phyloP scores from a whole-genome alignment of 35 echinoderm and acorn worm genomes.

The Lytechinus pictus region DNA sequence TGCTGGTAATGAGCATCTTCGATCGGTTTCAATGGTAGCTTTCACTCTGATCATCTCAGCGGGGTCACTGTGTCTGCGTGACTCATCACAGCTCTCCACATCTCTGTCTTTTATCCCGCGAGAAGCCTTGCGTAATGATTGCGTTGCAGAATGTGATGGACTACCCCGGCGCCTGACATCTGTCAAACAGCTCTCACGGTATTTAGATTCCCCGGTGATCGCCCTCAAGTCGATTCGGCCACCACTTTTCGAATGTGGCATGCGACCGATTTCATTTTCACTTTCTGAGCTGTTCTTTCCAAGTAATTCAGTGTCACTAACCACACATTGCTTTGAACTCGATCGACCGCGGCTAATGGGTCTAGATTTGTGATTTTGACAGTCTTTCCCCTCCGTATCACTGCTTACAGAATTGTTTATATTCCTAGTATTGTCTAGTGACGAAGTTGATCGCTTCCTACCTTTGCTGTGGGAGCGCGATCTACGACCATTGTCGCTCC shows the following conservation, averaged over 20 bases:
- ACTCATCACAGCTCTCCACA: not conserved
- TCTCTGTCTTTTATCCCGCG: not conserved
- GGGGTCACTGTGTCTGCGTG: constrained; percentile 32
- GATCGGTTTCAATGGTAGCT: not conserved
- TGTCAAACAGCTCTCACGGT: constrained; percentile 20
- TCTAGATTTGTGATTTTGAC: not conserved
- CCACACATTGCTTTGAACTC: not conserved
- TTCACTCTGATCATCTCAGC: not conserved
- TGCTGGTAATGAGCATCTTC: constrained; percentile 21
- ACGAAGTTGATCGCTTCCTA: constrained; percentile 9
- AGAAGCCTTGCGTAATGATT: not conserved
- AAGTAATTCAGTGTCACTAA: constrained; percentile 23
- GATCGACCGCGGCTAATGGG: not conserved
- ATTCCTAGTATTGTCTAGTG: not conserved
- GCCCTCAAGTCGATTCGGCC: not conserved
- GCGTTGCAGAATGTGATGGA: not conserved
- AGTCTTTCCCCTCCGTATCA: not conserved
- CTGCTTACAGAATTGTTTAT: not conserved
- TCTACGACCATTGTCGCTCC: not conserved
- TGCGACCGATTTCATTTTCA: not conserved
- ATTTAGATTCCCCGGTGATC: constrained; percentile 22
- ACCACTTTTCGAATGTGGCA: constrained; percentile 1
- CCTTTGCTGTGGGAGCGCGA: constrained; percentile 14
- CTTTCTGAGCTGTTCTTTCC: constrained; percentile 7
- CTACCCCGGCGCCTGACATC: constrained; percentile 9